phyloP scores from a whole-genome alignment of 2,797 vertebrate species.

The Podarcis siculus region DNA sequence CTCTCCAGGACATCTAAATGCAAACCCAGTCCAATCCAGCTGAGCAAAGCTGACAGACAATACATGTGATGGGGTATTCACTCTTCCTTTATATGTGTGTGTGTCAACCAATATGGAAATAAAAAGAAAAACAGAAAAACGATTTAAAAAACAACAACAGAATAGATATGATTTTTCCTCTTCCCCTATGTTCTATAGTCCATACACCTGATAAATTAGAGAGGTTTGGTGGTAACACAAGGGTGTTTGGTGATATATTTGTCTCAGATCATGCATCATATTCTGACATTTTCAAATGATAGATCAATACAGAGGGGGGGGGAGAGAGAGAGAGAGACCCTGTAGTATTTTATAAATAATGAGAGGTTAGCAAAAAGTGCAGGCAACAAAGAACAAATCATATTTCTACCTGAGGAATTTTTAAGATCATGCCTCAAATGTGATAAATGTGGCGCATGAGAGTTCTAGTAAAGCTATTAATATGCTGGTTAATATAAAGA shows the following conservation, averaged over 20 bases:
- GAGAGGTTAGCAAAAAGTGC: constrained; percentile 63
- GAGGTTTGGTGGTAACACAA: constrained; percentile 37
- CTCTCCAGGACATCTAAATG: too few relatives aligned
- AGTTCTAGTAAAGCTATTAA: constrained; percentile 44
- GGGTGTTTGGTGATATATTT: constrained; percentile 49
- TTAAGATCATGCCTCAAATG: constrained; percentile 56
- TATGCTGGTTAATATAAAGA: neutral
- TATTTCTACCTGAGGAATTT: constrained; percentile 65
- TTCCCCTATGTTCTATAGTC: constrained; percentile 18
- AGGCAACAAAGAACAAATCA: constrained; percentile 64
- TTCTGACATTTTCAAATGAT: constrained; percentile 56
- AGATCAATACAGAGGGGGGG: constrained; percentile 43
- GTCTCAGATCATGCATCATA: constrained; percentile 64
- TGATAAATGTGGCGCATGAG: constrained; percentile 53
- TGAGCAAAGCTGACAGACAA: too few relatives aligned
- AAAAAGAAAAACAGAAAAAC: neutral
- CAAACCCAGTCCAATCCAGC: too few relatives aligned
- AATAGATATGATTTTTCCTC: neutral
- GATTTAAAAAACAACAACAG: neutral
- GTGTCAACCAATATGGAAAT: neutral
- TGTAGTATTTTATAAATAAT: constrained; percentile 73
- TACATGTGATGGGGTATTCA: neutral
- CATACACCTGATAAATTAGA: constrained; percentile 42
- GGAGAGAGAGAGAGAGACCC: constrained; percentile 16
- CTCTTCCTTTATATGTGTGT: neutral